Conservation (phyloP, 2,888 invertebrate species). For the Eurytoma californica region DNA sequence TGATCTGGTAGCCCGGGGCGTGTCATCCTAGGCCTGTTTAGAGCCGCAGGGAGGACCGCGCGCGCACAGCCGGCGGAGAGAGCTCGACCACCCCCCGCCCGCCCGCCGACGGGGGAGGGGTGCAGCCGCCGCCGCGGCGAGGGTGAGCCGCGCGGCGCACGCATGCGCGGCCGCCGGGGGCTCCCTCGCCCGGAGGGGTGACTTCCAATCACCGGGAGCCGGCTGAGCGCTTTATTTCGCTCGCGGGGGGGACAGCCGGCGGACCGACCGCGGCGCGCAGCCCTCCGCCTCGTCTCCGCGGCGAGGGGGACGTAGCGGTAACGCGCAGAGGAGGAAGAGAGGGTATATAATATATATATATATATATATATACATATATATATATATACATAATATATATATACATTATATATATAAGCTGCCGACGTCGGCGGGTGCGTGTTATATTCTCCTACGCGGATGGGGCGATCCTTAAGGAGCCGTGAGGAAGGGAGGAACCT, state of each 20-base stretch:
- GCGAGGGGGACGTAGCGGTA: not conserved
- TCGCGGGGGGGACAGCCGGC: constrained; percentile 58
- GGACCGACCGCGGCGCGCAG: constrained; percentile 4
- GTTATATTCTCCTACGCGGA: too few species aligned
- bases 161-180: constrained; percentile 66
- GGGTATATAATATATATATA: too few species aligned
- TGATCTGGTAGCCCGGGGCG: constrained; percentile 76
- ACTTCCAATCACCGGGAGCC: constrained; percentile 75
- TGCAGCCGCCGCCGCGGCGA: not conserved
- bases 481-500: not conserved
- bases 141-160: constrained; percentile 59
- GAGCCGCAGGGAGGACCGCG: constrained; percentile 74
- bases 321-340: too few species aligned
- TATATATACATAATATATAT: too few species aligned
- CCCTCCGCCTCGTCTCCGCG: not conserved
- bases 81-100: not conserved
- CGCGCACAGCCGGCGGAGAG: constrained; percentile 62
- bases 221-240: constrained; percentile 65
- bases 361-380: too few species aligned
- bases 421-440: not conserved
- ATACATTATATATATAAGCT: too few species aligned
- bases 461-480: not conserved
- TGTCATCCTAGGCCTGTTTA: constrained; percentile 73
- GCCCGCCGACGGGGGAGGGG: not conserved
- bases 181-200: constrained; percentile 71